Base-by-base conservation (phyloP, 2,113 vertebrate species). In the Balaeniceps rex region DNA sequence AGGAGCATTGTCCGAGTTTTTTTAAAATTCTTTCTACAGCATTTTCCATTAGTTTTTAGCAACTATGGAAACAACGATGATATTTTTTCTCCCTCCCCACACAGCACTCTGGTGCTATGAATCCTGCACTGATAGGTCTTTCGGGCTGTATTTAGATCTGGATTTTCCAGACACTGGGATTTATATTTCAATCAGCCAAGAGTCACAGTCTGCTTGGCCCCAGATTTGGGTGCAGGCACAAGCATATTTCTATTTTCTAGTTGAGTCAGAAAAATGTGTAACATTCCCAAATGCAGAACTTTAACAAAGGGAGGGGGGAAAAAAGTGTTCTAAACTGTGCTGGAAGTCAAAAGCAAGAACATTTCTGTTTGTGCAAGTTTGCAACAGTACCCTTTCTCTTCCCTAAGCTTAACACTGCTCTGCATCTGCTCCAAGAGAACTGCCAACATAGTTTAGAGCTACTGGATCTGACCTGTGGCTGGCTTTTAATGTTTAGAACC, bases 111-210 rank as follows among this genome's bases (percentile, higher is more conserved):
- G 33, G 9, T n/a, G 36, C 46, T 75, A 57, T n/a, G 44, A 88
- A 79, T 91, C 52, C 52, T 68, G 28, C 61, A 71, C 47, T 47
- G 38, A 88, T 23, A 75, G 68, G 47, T 94, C 68, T 96, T 86
- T 21, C 70, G 54, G 29, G 60, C 31, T 88, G 55, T 49, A 72
- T 82, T 92, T 92, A 84, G 69, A 89, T 54, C 49, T 65, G 58
- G 52, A 93, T 93, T 96, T 97, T 95, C 88, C 88, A 95, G 88
- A 89, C 70, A 63, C n/a, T 5, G 1, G 58, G 83, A 87, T 89
- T 94, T 91, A 40, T 71, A 46, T 63, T 94, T 95, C 88, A 66
- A 58, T 80, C 81, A 83, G 87, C 87, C 74, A 92, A 93, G 70
- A 95, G 34, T 87, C 78, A 87, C 83, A 94, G 87, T 69, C 83